Evolutionary conservation across 64 coral and sea anemone species (phyloP).

Genomic region (Actinia equina): DNA sequence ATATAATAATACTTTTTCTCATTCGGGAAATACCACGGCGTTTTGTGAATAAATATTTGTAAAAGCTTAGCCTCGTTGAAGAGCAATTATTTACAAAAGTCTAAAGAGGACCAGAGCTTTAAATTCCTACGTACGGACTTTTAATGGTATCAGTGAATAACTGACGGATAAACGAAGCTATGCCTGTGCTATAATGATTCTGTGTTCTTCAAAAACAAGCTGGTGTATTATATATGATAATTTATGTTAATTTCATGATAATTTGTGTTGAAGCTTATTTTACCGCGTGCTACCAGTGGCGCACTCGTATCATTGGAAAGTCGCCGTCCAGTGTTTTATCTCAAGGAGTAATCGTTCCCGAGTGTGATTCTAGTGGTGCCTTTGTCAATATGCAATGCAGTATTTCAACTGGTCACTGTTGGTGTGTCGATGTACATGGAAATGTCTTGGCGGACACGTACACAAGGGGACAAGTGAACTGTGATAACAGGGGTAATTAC

Average conservation of each 20-base stretch:
- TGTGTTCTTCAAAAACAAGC: too few relatives aligned
- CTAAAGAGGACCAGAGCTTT: too few relatives aligned
- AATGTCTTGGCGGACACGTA: conserved; percentile 66
- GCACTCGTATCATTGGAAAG: conserved; percentile 36
- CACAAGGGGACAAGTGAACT: conserved; percentile 53
- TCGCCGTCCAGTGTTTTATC: conserved; percentile 21
- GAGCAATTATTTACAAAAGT: too few relatives aligned
- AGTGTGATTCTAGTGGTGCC: conserved; percentile 54
- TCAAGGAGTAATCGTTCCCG: conserved; percentile 36
- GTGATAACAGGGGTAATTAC: conserved; percentile 58
- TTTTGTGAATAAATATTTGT: too few relatives aligned
- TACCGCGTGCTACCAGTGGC: conserved; percentile 47
- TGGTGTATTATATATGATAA: neutral
- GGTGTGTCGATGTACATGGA: conserved; percentile 70
- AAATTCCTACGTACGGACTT: too few relatives aligned
- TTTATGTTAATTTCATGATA: neutral
- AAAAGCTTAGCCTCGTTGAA: too few relatives aligned
- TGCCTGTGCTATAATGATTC: too few relatives aligned
- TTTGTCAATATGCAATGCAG: conserved; percentile 63
- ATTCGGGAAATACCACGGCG: too few relatives aligned
- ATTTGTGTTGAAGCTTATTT: conserved; percentile 5
- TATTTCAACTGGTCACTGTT: conserved; percentile 48
- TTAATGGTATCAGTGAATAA: too few relatives aligned
- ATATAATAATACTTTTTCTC: too few relatives aligned
- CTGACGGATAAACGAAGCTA: too few relatives aligned